These are phyloP conservation scores for Sebastes taczanowskii DNA, from an alignment of 2,797 vertebrate genomes.

Conservation along the genomic window DNA sequence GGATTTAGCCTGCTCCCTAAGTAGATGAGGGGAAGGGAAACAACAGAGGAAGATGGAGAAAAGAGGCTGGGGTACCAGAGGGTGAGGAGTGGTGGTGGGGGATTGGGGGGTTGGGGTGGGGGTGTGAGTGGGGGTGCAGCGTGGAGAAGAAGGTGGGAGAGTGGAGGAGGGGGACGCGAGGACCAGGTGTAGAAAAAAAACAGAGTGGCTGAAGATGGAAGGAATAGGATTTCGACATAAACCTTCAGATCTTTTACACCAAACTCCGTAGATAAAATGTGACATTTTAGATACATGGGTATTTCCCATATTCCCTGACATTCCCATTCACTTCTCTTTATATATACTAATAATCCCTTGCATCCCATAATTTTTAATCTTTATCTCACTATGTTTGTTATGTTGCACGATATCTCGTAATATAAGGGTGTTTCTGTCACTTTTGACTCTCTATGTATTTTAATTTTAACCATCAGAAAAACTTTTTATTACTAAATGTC, in stretches of 20 bases:
- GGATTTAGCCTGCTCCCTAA: constrained; percentile 41
- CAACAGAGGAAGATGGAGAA: constrained; percentile 13
- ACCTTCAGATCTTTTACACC: not conserved
- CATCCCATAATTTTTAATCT: not conserved
- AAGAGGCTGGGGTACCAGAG: not conserved
- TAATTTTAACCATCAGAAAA: too few relatives aligned
- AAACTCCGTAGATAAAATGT: not conserved
- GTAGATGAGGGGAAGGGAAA: constrained; percentile 36
- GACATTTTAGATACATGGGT: not conserved
- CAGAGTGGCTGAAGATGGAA: not conserved
- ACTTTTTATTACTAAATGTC: too few relatives aligned
- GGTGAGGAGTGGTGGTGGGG: not conserved
- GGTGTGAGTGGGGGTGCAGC: not conserved
- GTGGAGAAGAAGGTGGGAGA: not conserved
- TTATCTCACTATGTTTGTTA: not conserved
- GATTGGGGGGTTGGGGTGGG: not conserved
- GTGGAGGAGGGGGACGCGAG: not conserved
- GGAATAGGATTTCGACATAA: not conserved
- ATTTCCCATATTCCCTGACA: not conserved
- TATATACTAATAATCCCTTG: not conserved
- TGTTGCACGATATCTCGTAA: not conserved
- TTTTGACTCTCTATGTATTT: too few relatives aligned
- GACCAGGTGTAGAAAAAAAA: constrained; percentile 13
- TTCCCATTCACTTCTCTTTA: not conserved
- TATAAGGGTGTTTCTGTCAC: not conserved